Evolutionary conservation across 2,113 vertebrate species (phyloP), one percentile per base, ranked within the genome.

Genomic region (Mystacornis crossleyi): DNA sequence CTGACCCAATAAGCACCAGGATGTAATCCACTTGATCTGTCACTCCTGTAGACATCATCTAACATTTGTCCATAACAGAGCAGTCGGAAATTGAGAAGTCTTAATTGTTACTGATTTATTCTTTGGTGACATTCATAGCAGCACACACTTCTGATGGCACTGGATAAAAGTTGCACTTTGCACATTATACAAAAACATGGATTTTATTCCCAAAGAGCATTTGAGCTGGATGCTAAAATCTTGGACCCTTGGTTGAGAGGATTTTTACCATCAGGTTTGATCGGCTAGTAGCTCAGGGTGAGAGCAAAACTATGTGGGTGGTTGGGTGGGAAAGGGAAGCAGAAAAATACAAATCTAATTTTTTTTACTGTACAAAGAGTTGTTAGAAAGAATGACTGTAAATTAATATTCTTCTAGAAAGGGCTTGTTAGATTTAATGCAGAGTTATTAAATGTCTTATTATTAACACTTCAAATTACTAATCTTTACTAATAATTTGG

Each of bases 141-240:
- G 25, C 91, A 89, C 70, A n/a, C 40, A 12, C 81, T 97, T 97
- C 77, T 89, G 57, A 74, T 71, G 81, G 86, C 91, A 92, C 93
- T 96, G 84, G 86, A 95, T 93, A 91, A 62, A 85, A 80, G 69
- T 96, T 97, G 96, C 96, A 97, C 97, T 97, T 97, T 97, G 89
- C 94, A 95, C 94, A 95, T 84, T 95, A 64, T 89, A 92, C 45
- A 91, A 74, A 93, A 96, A 58, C 40, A 88, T 66, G 71, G 57
- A 96, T 97, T 97, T 96, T 97, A 73, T 83, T 97, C 94, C 95
- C 95, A 97, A 96, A 97, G 95, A 97, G 48, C 33, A 45, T 75
- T 92, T 94, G 69, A 93, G 55, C 51, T 89, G 67, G n/a, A 90
- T 83, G 53, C 64, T 94, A 28, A 50, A 88, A 67, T 92, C 43